Evolutionary conservation across 2,888 invertebrate species (phyloP), one percentile per base, ranked within the genome.

Genomic region (Tortricodes alternella): DNA sequence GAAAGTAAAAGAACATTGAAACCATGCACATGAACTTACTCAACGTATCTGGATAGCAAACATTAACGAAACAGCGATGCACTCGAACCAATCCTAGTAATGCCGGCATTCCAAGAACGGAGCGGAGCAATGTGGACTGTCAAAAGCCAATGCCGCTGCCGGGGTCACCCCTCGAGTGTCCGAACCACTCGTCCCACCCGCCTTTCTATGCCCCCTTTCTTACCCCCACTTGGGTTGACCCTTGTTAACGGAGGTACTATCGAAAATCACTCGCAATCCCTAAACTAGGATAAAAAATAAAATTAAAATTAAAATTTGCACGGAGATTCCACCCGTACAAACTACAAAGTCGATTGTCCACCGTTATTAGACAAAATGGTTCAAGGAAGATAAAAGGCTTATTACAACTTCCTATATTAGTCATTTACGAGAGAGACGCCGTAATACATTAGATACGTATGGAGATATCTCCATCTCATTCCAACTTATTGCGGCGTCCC

Each of bases 111-210:
- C 60, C 61, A 18, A 61, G 53, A 51, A 18, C 41, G 16, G 18
- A 32, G 37, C 27, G 21, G 16, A 5, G 43, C 83, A 73, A 77
- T 83, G 83, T 77, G 80, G 82, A 83, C 88, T 85, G 88, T 85
- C 88, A 89, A 89, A 89, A 85, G 89, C 85, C 82, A 67, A 73
- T 70, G 75, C 63, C 71, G 72, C 72, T 70, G 75, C 63, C 71
- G 72, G 73, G 65, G 65, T 73, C 77, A 73, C 82, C 81, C 79
- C 81, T 79, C 74, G 73, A 81, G 84, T 82, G 84, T 80, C 81
- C 78, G 74, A 72, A 72, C 69, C 77, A 77, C 78, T 73, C 69
- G 51, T 68, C 68, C 62, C 61, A 63, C 58, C 61, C 61, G n/a
- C n/a, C n/a, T 61, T 53, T 9, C 38, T 39, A 56, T 56, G 62